Evolutionary conservation across 2,113 vertebrate genomes (phyloP), one percentile per base, ranked within the genome.

Genomic region (Castor canadensis): DNA sequence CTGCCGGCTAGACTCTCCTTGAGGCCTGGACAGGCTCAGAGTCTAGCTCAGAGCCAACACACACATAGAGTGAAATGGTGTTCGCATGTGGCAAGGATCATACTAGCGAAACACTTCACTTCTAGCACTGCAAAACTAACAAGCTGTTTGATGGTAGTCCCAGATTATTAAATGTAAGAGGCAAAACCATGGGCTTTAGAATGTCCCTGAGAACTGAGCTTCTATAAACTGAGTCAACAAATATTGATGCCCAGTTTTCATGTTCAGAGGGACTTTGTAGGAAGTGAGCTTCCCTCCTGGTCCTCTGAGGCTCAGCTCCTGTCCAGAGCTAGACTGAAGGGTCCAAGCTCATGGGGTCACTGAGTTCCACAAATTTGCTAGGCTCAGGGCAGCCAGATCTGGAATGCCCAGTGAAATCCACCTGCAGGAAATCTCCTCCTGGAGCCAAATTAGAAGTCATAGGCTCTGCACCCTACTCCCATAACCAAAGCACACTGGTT

Each of bases 331-430:
- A 40, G 40, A 20, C n/a, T 62, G 43, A 16, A 22, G 35, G 7
- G n/a, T 54, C 32, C n/a, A 16, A 32, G 69, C 56, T 28, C 24
- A 1, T 28, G 16, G 35, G 26, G 40, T 11, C 20, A 76, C 16
- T 75, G n/a, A 28, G 6, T 76, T 94, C 80, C 6, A 26, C 16
- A 26, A 88, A 72, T 47, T 47, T 20, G 3, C 64, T 47, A 5
- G 10, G 49, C 67, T 52, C 15, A 26, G 88, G 72, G 35, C 5
- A 43, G 17, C 11, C 24, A 8, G 67, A 17, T 76, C 16, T 73
- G 43, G 28, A 17, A 0, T 60, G 28, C n/a, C 6, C 17, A 1
- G 0, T 3, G 30, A 28, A 45, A 56, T 54, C 35, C 0, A 1
- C 35, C 35, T 40, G 60, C 28, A 15, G 54, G 62, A 91, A 82